phyloP scores from a whole-genome alignment of 2,797 vertebrate genomes.

The Bufotes viridis region DNA sequence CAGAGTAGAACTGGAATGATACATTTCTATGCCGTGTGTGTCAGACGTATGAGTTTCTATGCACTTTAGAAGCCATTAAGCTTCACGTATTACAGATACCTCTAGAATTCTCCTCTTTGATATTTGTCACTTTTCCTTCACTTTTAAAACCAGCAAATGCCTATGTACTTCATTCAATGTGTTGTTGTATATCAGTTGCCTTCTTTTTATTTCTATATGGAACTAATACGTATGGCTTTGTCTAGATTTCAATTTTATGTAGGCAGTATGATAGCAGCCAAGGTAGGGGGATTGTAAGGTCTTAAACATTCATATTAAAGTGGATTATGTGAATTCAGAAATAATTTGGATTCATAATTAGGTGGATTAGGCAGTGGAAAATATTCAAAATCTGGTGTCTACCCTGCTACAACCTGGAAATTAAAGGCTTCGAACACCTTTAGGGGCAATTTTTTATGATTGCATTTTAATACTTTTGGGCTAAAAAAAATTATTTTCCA shows the following conservation, averaged over 20 bases:
- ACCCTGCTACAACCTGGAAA: too few relatives aligned
- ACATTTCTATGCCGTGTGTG: slow-evolving; percentile 39
- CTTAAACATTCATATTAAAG: neutral
- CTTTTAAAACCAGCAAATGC: slow-evolving; percentile 38
- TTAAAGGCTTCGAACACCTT: too few relatives aligned
- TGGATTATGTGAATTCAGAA: neutral
- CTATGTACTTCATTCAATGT: slow-evolving; percentile 29
- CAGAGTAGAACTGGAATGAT: slow-evolving; percentile 14
- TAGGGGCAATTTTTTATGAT: too few relatives aligned
- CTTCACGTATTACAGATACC: slow-evolving; percentile 55
- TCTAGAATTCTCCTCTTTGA: slow-evolving; percentile 41
- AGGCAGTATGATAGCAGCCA: neutral
- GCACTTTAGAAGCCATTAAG: slow-evolving; percentile 62
- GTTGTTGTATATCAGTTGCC: slow-evolving; percentile 22
- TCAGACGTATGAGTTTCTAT: slow-evolving; percentile 44
- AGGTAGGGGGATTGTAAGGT: neutral
- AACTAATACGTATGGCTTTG: neutral
- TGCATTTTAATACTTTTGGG: too few relatives aligned
- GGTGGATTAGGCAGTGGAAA: neutral
- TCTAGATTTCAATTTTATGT: neutral
- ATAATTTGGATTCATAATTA: neutral
- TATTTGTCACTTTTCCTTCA: slow-evolving; percentile 40
- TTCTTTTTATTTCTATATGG: slow-evolving; percentile 3
- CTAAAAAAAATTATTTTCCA: too few relatives aligned
- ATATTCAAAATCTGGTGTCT: neutral